Evolutionary conservation across 2,888 invertebrate genomes (phyloP).

Genomic region (Antheraea assamensis): DNA sequence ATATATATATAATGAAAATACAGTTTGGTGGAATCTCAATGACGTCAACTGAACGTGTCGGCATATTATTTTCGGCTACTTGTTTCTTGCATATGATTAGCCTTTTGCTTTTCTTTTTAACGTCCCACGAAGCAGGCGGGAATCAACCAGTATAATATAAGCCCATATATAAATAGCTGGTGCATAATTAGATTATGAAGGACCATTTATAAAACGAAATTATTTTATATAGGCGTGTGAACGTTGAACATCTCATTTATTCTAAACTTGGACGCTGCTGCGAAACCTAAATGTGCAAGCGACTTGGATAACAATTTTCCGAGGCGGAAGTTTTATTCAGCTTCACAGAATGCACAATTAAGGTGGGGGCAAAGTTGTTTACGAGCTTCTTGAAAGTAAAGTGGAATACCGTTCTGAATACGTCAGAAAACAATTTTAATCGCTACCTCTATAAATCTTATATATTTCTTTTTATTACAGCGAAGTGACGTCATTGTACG

Average conservation of each 20-base stretch:
- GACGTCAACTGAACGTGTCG: no score
- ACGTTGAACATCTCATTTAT: conserved; percentile 7
- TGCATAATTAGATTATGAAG: no score
- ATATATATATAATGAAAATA: no score
- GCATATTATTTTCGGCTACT: no score
- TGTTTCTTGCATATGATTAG: no score
- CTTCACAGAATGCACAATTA: conserved; percentile 19
- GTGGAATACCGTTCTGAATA: not conserved
- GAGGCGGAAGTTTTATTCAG: conserved; percentile 13
- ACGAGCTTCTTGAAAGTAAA: conserved; percentile 15
- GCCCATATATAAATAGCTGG: no score
- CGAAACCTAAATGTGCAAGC: conserved; percentile 14
- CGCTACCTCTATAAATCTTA: not conserved
- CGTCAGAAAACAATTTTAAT: conserved; percentile 13
- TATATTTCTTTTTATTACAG: not conserved
- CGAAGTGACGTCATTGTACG: no score
- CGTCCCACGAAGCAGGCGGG: no score
- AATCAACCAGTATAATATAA: no score
- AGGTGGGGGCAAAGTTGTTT: conserved; percentile 13
- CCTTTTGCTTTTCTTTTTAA: no score
- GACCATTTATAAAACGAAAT: no score
- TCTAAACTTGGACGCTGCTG: not conserved
- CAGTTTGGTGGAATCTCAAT: no score
- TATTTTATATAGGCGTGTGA: not conserved
- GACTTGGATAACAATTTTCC: conserved; percentile 14